Percentiles rank a stretch among this genome's conserved stretches.
phyloP scores from a whole-genome alignment of 2,888 invertebrate genomes.

The Anoncus sp. region DNA sequence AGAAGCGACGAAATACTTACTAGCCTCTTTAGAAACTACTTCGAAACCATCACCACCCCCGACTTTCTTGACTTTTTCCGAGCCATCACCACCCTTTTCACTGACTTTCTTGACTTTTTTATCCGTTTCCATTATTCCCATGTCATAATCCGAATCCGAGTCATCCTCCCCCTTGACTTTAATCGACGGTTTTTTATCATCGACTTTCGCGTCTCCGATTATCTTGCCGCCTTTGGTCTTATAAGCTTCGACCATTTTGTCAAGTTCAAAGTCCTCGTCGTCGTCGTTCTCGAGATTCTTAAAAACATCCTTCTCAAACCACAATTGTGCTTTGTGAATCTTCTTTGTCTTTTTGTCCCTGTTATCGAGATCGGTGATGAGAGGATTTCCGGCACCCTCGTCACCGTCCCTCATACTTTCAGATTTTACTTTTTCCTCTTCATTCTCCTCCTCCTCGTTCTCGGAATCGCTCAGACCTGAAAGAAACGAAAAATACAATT shows the following conservation, averaged over 20 bases:
- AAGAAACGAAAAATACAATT: conserved; percentile 61
- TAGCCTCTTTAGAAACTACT: conserved; percentile 86
- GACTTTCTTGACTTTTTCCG: conserved; percentile 79
- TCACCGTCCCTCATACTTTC: conserved; percentile 64
- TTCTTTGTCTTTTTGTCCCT: conserved; percentile 90
- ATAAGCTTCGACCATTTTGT: conserved; percentile 89
- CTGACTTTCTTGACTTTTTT: conserved; percentile 64
- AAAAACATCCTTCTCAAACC: conserved; percentile 94
- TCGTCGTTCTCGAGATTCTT: conserved; percentile 92
- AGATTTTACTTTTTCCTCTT: conserved; percentile 10
- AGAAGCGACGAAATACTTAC: conserved; percentile 78
- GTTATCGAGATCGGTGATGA: conserved; percentile 92
- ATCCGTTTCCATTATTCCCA: conserved; percentile 77
- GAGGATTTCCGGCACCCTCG: conserved; percentile 83
- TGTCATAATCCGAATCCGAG: conserved; percentile 84
- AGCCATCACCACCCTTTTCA: conserved; percentile 83
- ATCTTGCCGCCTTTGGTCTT: conserved; percentile 88
- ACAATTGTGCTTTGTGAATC: conserved; percentile 91
- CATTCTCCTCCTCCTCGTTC: conserved; percentile 81
- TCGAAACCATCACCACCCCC: conserved; percentile 87
- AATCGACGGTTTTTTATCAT: conserved; percentile 46
- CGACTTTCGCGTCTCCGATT: conserved; percentile 75
- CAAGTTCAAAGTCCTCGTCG: conserved; percentile 94
- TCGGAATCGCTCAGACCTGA: conserved; percentile 88
- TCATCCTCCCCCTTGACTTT: conserved; percentile 57